A percentile compares a stretch with the other conserved stretches of the same genome.
Evolutionary conservation across 1,140 invertebrate species (phyloP).

Genomic region (Scaptomyza montana): DNA sequence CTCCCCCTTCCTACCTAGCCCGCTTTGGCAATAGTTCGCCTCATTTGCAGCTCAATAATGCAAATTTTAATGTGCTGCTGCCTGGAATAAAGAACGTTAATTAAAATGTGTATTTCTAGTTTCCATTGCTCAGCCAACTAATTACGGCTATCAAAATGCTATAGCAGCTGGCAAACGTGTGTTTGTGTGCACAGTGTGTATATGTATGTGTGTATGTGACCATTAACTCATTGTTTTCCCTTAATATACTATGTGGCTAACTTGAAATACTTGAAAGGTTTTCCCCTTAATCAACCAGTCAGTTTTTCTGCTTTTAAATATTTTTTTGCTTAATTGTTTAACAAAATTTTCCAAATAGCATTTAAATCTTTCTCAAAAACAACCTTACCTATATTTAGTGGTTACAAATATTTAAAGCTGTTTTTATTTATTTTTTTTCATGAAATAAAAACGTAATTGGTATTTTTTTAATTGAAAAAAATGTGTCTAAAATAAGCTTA

Average conservation of each 20-base stretch:
- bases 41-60: slow-evolving; percentile 46
- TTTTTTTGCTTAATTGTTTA: background rate
- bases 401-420: too few species aligned
- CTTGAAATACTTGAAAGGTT: too few species aligned
- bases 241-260: background rate
- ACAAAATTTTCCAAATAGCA: too few species aligned
- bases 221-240: background rate
- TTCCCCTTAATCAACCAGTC: too few species aligned
- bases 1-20: background rate
- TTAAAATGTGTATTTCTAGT: slow-evolving; percentile 54
- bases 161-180: slow-evolving; percentile 30
- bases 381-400: too few species aligned
- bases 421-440: too few species aligned
- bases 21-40: background rate
- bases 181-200: background rate
- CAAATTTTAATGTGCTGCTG: slow-evolving; percentile 56
- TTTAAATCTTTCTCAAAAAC: too few species aligned
- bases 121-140: slow-evolving; percentile 37
- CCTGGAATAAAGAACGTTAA: slow-evolving; percentile 35
- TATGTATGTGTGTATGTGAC: background rate
- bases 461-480: too few species aligned
- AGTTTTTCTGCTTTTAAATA: too few species aligned
- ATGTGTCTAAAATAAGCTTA: too few species aligned
- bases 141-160: slow-evolving; percentile 56
- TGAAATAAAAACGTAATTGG: too few species aligned